A percentile compares a stretch with the other conserved stretches of the same genome.
Conservation (phyloP, 2,113 vertebrate genomes). For the Nesogale talazaci region DNA sequence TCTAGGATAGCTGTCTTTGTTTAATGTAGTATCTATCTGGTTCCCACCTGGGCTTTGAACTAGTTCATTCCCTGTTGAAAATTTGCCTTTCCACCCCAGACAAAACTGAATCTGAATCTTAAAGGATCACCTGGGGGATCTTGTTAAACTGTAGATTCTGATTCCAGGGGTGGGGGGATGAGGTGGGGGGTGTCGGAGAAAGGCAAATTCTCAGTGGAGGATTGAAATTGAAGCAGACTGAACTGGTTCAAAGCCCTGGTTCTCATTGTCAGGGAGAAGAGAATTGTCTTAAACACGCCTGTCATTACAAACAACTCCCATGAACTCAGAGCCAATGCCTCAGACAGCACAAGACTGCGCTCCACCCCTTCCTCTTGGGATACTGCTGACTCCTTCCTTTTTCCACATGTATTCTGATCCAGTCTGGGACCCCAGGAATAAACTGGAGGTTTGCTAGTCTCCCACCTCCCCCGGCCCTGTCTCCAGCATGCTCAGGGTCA, state of each 20-base stretch:
- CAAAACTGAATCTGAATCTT: too few relatives aligned
- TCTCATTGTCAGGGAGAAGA: background rate
- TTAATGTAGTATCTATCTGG: background rate
- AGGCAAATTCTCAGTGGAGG: too few relatives aligned
- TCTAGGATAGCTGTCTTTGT: conserved; percentile 30
- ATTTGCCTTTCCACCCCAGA: too few relatives aligned
- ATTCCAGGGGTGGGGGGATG: too few relatives aligned
- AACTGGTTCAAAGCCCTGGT: too few relatives aligned
- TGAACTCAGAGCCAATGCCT: background rate
- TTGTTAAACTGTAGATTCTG: too few relatives aligned
- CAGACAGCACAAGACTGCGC: accelerated
- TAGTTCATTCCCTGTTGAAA: too few relatives aligned
- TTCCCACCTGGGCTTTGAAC: background rate
- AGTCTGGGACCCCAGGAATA: background rate
- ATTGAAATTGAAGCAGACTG: too few relatives aligned
- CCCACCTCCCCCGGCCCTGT: background rate
- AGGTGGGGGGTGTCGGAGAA: too few relatives aligned
- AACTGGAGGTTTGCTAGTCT: background rate
- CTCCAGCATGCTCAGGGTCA: background rate
- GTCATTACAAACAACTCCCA: background rate
- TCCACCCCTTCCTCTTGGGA: background rate
- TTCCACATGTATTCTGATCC: accelerated
- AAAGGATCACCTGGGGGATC: too few relatives aligned
- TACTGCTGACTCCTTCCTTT: background rate
- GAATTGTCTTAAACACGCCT: background rate